Base-by-base conservation (phyloP, 2,113 vertebrate species). In the Delphinapterus leucas region DNA sequence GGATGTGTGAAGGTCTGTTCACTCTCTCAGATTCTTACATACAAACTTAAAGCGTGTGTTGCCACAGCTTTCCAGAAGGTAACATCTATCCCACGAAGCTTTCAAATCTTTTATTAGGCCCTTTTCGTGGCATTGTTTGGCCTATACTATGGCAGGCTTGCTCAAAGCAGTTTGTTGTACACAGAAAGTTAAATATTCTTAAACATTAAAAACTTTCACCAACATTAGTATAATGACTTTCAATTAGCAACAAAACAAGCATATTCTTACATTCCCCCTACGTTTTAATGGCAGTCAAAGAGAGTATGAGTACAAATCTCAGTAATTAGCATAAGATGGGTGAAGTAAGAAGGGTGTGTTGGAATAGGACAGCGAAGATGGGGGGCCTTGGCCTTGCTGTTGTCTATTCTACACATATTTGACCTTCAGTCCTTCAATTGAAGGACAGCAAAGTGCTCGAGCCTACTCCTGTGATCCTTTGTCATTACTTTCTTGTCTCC, bases 1-100 rank as follows among this genome's bases (percentile, higher is more conserved):
- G 25, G 20, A 87, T 68, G 65, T 87, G 49, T 81, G 74, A 76
- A 77, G 41, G 90, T 90, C 73, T 92, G 21, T 79, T 86, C 68
- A 7, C 25, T 18, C 3, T 8, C 60, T 65, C 74, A 87, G 2
- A 80, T 61, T 89, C 23, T 81, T 88, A 77, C 28, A 89, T 47
- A 26, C n/a, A 76, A 68, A 90, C 60, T 81, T 80, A 79, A 90
- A 91, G 2, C 65, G 87, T 74, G 25, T 92, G 63, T 73, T 81
- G 58, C 33, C 11, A 2, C 18, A 84, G 76, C 63, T 96, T 92
- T 92, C 58, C n/a, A 60, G 80, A 92, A 95, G 33, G 28, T 74
- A 44, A 53, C 21, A 33, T 88, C 23, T 81, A 60, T 86, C 13
- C 38, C 49, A 83, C 23, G 28, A 73, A 92, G 23, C 6, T 93